These are phyloP conservation scores for Sebastes matsubarae DNA, from an alignment of 2,797 vertebrate species.

Conservation along the genomic window DNA sequence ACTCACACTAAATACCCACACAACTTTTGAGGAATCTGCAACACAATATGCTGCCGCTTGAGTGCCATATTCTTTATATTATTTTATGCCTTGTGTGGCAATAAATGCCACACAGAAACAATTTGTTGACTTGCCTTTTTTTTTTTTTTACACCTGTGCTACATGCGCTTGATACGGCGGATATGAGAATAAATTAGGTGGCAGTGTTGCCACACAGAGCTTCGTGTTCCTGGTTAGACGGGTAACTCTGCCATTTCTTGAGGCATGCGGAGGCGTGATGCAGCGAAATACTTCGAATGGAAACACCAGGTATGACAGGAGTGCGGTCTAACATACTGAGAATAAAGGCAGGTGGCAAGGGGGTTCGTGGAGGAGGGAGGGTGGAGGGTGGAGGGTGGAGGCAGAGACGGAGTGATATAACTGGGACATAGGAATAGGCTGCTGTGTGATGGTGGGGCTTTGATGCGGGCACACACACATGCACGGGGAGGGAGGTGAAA, in stretches of 20 bases:
- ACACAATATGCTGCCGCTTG: conserved; percentile 6
- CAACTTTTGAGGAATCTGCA: conserved; percentile 26
- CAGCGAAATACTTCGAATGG: conserved; percentile 47
- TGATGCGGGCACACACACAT: conserved; percentile 17
- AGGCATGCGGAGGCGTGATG: conserved; percentile 50
- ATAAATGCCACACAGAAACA: conserved; percentile 3
- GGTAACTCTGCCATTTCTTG: conserved; percentile 36
- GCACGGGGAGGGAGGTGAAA: neutral
- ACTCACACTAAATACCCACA: conserved; percentile 40
- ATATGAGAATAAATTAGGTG: conserved; percentile 33
- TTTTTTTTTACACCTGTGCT: neutral
- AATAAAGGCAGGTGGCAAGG: conserved; percentile 53
- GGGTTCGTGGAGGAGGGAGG: conserved; percentile 12
- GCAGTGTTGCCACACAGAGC: conserved; percentile 4
- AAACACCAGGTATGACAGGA: conserved; percentile 36
- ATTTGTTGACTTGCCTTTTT: conserved; percentile 17
- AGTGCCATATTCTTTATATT: conserved; percentile 11
- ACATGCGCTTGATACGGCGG: neutral
- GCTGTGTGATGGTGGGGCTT: conserved; percentile 43
- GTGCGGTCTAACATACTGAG: conserved; percentile 38
- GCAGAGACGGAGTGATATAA: conserved; percentile 64
- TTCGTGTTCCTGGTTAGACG: conserved; percentile 32
- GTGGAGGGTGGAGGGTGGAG: conserved; percentile 38
- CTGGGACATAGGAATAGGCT: conserved; percentile 57
- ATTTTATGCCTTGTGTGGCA: neutral